These are phyloP conservation scores for Perizoma affinitatum DNA, from an alignment of 2,888 invertebrate genomes.

Conservation along the genomic window DNA sequence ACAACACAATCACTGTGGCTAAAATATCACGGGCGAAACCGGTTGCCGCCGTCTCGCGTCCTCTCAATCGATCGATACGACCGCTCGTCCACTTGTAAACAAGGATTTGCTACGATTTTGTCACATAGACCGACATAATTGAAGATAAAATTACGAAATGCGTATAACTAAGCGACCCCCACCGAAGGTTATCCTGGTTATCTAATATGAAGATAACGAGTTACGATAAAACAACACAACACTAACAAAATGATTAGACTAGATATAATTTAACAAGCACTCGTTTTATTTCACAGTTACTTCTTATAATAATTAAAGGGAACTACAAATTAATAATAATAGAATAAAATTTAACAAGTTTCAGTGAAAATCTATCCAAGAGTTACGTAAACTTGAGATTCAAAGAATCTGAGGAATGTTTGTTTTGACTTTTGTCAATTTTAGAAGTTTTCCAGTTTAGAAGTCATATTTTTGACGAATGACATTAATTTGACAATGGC, in stretches of 20 bases:
- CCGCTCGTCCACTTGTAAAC: constrained; percentile 38
- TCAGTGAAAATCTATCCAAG: background rate
- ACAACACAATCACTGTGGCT: constrained; percentile 5
- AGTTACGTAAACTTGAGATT: constrained; percentile 34
- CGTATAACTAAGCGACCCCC: constrained; percentile 17
- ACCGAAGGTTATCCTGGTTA: constrained; percentile 30
- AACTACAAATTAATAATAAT: background rate
- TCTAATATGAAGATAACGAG: background rate
- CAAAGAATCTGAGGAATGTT: constrained; percentile 28
- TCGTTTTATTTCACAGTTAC: constrained; percentile 1
- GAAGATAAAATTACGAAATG: too few species aligned
- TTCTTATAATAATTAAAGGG: background rate
- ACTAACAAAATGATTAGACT: too few species aligned
- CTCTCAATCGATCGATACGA: constrained; percentile 34
- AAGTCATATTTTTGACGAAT: background rate
- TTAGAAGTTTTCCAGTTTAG: background rate
- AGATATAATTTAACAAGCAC: background rate
- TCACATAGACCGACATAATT: too few species aligned
- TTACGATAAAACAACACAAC: constrained; percentile 1
- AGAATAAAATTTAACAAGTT: background rate
- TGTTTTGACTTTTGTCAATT: constrained; percentile 28
- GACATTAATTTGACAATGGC: too few species aligned
- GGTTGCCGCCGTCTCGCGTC: constrained; percentile 22
- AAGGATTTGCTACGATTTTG: constrained; percentile 27
- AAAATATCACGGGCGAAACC: constrained; percentile 28